Evolutionary conservation across 2,113 vertebrate genomes (phyloP).

Genomic region (Eulemur macaco): DNA sequence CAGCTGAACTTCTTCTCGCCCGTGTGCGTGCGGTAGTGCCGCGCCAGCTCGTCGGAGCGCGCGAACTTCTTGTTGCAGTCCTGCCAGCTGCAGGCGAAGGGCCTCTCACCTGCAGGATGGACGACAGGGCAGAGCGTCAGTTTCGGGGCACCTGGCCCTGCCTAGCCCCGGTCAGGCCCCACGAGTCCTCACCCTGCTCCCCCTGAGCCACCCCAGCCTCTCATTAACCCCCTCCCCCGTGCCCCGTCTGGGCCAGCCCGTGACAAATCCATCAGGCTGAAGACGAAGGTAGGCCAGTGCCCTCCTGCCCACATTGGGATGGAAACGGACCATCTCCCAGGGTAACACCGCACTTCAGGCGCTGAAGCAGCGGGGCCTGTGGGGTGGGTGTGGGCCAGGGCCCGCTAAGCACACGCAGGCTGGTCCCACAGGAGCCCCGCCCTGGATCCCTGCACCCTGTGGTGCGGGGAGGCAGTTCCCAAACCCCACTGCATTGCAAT

Average conservation of each 20-base stretch:
- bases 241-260: too few species aligned
- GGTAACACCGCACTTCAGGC: too few species aligned
- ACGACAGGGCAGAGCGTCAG: constrained; percentile 30
- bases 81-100: constrained; percentile 97
- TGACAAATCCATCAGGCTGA: background rate
- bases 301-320: background rate
- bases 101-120: constrained; percentile 90
- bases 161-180: background rate
- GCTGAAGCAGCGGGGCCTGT: background rate
- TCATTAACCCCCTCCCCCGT: accelerated
- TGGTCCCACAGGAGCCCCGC: background rate
- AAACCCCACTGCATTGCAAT: background rate
- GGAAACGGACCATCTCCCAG: background rate
- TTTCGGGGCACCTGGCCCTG: accelerated
- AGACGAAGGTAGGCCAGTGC: background rate
- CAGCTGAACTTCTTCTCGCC: constrained; percentile 98
- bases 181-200: background rate
- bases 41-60: constrained; percentile 96
- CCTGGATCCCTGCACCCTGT: background rate
- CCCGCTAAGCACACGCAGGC: background rate
- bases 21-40: constrained; percentile 98
- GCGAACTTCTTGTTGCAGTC: constrained; percentile 98
- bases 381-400: background rate
- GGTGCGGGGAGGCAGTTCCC: too few species aligned
- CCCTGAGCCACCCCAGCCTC: background rate